Evolutionary conservation across 1,140 invertebrate genomes (phyloP).

Genomic region (Dryas iulia): DNA sequence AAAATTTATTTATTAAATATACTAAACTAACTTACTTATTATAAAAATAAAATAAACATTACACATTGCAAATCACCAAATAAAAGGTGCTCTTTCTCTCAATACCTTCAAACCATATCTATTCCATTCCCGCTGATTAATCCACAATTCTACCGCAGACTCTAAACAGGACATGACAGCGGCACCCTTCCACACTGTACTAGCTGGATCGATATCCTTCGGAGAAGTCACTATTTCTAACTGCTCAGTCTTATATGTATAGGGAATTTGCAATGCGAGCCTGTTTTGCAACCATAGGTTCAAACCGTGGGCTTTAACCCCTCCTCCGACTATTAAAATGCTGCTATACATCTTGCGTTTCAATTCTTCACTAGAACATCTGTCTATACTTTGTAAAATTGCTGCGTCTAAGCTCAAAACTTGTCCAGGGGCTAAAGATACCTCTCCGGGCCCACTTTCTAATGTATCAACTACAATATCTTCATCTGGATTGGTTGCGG

Average conservation of each 20-base stretch:
- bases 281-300: slow-evolving; percentile 94
- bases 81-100: slow-evolving; percentile 92
- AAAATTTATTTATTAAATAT: neutral
- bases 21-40: neutral
- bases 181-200: slow-evolving; percentile 96
- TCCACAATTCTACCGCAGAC: slow-evolving; percentile 96
- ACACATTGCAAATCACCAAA: slow-evolving; percentile 56
- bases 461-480: slow-evolving; percentile 91
- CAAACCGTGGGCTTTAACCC: slow-evolving; percentile 93
- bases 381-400: slow-evolving; percentile 94
- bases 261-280: slow-evolving; percentile 91
- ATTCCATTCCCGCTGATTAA: slow-evolving; percentile 91
- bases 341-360: slow-evolving; percentile 97
- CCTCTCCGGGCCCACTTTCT: slow-evolving; percentile 82
- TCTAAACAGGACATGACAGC: slow-evolving; percentile 95
- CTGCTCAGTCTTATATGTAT: slow-evolving; percentile 88
- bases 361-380: slow-evolving; percentile 92
- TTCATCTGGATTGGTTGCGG: slow-evolving; percentile 83
- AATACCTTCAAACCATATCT: slow-evolving; percentile 91
- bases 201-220: slow-evolving; percentile 94
- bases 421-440: slow-evolving; percentile 86
- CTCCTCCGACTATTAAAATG: slow-evolving; percentile 94
- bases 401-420: slow-evolving; percentile 94
- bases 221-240: slow-evolving; percentile 90
- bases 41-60: neutral